phyloP scores from a whole-genome alignment of 2,888 invertebrate genomes.

The Laspeyria flexula region DNA sequence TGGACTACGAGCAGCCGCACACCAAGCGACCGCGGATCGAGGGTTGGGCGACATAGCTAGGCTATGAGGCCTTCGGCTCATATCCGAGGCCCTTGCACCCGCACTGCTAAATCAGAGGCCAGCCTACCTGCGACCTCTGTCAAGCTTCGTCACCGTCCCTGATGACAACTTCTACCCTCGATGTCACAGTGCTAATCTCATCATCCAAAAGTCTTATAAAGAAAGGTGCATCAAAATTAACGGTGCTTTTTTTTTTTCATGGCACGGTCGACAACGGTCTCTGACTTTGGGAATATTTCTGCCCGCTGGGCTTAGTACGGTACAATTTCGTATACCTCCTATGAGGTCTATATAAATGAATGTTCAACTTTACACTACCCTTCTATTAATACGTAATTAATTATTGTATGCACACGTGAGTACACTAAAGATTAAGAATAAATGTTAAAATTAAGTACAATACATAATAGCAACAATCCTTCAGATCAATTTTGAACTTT shows the following conservation, averaged over 20 bases:
- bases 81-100: slow-evolving; percentile 83
- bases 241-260: slow-evolving; percentile 67
- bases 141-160: slow-evolving; percentile 61
- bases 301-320: slow-evolving; percentile 30
- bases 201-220: slow-evolving; percentile 60
- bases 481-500: slow-evolving; percentile 73
- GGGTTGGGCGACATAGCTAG: slow-evolving; percentile 95
- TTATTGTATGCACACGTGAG: slow-evolving; percentile 75
- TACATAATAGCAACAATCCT: slow-evolving; percentile 66
- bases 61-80: slow-evolving; percentile 81
- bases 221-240: slow-evolving; percentile 63
- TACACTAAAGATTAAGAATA: slow-evolving; percentile 72
- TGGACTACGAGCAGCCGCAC: slow-evolving; percentile 86
- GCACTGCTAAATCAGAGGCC: slow-evolving; percentile 74
- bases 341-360: slow-evolving; percentile 56
- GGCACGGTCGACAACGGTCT: slow-evolving; percentile 60
- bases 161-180: slow-evolving; percentile 42
- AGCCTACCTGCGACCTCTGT: slow-evolving; percentile 45
- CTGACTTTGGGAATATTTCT: slow-evolving; percentile 26
- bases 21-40: slow-evolving; percentile 96
- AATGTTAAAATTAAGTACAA: slow-evolving; percentile 78
- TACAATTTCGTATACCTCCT: slow-evolving; percentile 32
- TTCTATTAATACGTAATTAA: slow-evolving; percentile 77
- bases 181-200: slow-evolving; percentile 53
- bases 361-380: slow-evolving; percentile 73